Base-by-base conservation (phyloP, 2,888 invertebrate species). In the Digitonthophagus gazella region DNA sequence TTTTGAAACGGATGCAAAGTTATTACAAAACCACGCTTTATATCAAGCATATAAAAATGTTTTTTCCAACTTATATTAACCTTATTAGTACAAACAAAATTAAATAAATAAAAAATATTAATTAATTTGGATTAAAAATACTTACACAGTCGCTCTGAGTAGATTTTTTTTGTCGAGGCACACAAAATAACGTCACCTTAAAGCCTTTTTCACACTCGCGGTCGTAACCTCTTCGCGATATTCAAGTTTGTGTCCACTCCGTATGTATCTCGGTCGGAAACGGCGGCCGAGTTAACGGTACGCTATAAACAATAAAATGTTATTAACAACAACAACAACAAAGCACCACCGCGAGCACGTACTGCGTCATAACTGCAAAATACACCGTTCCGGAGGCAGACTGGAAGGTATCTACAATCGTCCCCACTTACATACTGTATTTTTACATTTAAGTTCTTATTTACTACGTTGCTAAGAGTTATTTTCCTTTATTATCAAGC, bases 161-260 rank as follows among this genome's bases (percentile, higher is more conserved):
- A 81, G 86, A 85, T 80, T 85, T 85, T 83, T 86, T 86, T 81
- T 86, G 86, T 80, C 86, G 85, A 83, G 86, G 86, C 84, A 86
- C 86, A 83, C 86, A 86, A 81, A 86, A 86, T 76, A 86, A 85
- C 85, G 86, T 85, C 86, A 86, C 84, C 75, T 77, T 82, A 79
- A 79, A 72, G 76, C 76, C 75, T 74, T 77, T 75, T 67, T 65
- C 65, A 69, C 66, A 67, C 74, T 72, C 61, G 67, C 70, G 58
- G 15, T 22, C 56, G 18, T 58, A 56, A 58, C 20, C 18, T 18
- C 19, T 61, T n/a, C 18, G 61, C 18, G 18, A 18, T 6, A 3
- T 1, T 61, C 8, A n/a, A n/a, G 15, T 18, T 20, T 61, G 18
- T 6, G 8, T 61, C 11, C 58, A 58, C 58, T 58, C 16, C 11